These are phyloP conservation scores for Scaptomyza pallida DNA, from an alignment of 1,140 invertebrate species.

Conservation along the genomic window DNA sequence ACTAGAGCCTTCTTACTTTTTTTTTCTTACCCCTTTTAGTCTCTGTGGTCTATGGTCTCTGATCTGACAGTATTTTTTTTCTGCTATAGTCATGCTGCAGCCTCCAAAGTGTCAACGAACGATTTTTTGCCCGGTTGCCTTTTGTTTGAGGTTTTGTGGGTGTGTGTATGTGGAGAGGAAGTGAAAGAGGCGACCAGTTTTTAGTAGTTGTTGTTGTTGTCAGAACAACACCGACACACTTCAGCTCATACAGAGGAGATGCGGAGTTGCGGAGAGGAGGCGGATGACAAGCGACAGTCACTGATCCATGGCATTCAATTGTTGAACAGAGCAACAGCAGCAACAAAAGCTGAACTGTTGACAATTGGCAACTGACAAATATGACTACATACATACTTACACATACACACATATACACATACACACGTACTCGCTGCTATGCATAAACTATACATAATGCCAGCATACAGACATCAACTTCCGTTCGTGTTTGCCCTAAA, in stretches of 20 bases:
- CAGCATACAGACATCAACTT: constrained; percentile 14
- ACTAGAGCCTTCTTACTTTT: too few species aligned
- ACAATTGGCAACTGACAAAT: constrained; percentile 62
- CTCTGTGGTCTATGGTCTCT: constrained; percentile 30
- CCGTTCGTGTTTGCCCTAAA: constrained; percentile 38
- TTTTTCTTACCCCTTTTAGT: background rate
- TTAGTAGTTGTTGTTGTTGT: constrained; percentile 23
- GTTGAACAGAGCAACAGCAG: constrained; percentile 42
- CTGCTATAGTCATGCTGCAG: constrained; percentile 23
- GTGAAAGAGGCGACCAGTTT: constrained; percentile 39
- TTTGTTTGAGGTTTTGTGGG: constrained; percentile 50
- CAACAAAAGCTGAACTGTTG: constrained; percentile 58
- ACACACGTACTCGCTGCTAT: background rate
- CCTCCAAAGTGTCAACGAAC: constrained; percentile 69
- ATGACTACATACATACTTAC: constrained; percentile 37
- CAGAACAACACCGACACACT: constrained; percentile 41
- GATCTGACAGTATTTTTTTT: constrained; percentile 16
- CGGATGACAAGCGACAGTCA: constrained; percentile 35
- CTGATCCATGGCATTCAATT: constrained; percentile 77
- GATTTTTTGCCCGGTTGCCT: constrained; percentile 56
- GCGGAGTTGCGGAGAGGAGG: background rate
- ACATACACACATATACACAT: background rate
- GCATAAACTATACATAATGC: background rate
- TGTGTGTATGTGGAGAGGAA: constrained; percentile 45
- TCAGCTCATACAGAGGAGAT: constrained; percentile 22